phyloP scores from a whole-genome alignment of 2,888 invertebrate species.

The Ceriagrion tenellum region DNA sequence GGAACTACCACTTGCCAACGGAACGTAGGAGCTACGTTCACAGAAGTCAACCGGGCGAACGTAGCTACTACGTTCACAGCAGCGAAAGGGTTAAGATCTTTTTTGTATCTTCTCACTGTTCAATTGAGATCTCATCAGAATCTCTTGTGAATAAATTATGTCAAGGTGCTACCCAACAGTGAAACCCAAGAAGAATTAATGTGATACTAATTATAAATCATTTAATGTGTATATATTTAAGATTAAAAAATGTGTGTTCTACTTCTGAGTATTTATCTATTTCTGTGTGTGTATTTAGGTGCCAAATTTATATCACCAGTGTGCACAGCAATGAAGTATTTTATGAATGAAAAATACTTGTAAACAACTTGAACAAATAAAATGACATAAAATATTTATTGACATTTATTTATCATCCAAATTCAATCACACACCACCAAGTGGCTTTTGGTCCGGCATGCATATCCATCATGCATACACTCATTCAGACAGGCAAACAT shows the following conservation, averaged over 20 bases:
- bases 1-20: too few relatives aligned
- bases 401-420: conserved; percentile 31
- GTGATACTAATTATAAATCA: conserved; percentile 30
- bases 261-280: conserved; percentile 2
- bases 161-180: background rate
- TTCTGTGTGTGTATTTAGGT: background rate
- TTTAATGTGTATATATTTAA: conserved; percentile 12
- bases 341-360: conserved; percentile 9
- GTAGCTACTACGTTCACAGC: too few relatives aligned
- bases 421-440: conserved; percentile 15
- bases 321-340: conserved; percentile 26
- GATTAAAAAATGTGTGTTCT: background rate
- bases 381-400: conserved; percentile 17
- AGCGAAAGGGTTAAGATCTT: too few relatives aligned
- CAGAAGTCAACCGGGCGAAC: too few relatives aligned
- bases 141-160: background rate
- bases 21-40: too few relatives aligned
- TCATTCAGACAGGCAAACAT: conserved; percentile 5
- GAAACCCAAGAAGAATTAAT: conserved; percentile 35
- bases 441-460: conserved; percentile 19
- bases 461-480: background rate
- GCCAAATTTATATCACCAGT: conserved; percentile 30
- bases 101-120: background rate
- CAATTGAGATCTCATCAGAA: background rate
- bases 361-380: conserved; percentile 9